Base-by-base conservation (phyloP, 2,113 vertebrate species). In the Caranx melampygus region DNA sequence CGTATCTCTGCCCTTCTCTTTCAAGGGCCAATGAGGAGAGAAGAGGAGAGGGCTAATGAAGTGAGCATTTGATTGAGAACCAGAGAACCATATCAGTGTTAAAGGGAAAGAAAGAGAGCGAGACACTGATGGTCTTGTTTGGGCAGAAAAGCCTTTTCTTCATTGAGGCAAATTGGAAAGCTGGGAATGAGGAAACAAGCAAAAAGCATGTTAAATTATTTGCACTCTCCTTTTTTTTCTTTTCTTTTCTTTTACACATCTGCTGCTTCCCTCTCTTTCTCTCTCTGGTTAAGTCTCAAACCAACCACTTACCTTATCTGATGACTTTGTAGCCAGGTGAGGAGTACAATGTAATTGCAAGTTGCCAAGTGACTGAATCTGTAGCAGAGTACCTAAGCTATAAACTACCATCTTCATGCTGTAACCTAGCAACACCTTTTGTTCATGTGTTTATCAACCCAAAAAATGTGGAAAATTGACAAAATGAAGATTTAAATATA, bases 41-140 rank as follows among this genome's bases (percentile, higher is more conserved):
- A 55, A 74, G 61, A 86, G 67, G 67, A 71, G 74, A 63, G 63
- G 52, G 64, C 82, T 92, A 92, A 92, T 91, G 88, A 91, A 92
- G 87, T 84, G 82, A 89, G 60, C 69, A 67, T 91, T 86, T 89
- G 89, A 92, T 90, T 87, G 70, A 79, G 71, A 89, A 78, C 78
- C 88, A 89, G 67, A 87, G 78, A 86, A 83, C 71, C 82, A 74
- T 88, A 81, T 82, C 83, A 75, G 68, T 71, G 80, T 85, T 79
- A 49, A 75, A 73, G 34, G 47, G 61, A 72, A 34, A 66, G 67
- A 74, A 26, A 44, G 84, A 62, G 44, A 81, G 9, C 21, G 33
- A 60, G 81, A 85, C 68, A 63, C 45, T 75, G 77, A 88, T 82
- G 71, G 54, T 69, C 68, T 83, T 69, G 80, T 88, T 83, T 86